Base-by-base conservation (phyloP, 2,888 invertebrate species). In the Dioctria linearis region DNA sequence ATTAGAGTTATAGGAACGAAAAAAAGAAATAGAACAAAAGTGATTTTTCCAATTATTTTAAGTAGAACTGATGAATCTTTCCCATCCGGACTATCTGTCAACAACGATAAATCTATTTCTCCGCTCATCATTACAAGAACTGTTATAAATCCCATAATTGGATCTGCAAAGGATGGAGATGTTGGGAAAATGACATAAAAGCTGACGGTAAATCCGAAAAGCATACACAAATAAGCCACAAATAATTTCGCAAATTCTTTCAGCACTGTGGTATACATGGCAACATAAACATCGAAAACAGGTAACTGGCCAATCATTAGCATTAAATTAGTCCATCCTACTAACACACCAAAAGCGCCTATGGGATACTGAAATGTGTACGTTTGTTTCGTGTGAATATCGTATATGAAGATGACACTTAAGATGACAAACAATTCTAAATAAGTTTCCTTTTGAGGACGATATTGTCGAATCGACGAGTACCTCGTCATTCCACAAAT, bases 111-210 rank as follows among this genome's bases (percentile, higher is more conserved):
- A 86, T 94, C 95, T 84, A 95, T 89, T 87, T 96, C 96, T 0
- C 96, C 96, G 5, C 95, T 95, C 95, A 96, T 96, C 95, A 96
- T 96, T 0, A 95, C 95, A 81, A 96, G 87, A 4, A 96, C 95
- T 3, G 95, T 95, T 81, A 96, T 95, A 82, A 96, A 92, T 6
- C 95, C 95, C 89, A 95, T 95, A 83, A 95, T 94, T 0, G 95
- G 95, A 88, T 95, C 95, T 8, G 94, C 93, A 86, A 96, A 95
- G 0, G 94, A 94, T 11, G 94, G 93, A 0, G 94, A 94, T 83
- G 94, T 93, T 0, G 95, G 95, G 87, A 96, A 96, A 86, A 96
- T 94, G 0, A 96, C 95, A 88, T 95, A 95, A 86, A 96, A 96
- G 86, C 95, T 95, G 81, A 96, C 94, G 0, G 95, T 95, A 85